Base-by-base conservation (phyloP, 2,888 invertebrate genomes). In the Brenthis ino region DNA sequence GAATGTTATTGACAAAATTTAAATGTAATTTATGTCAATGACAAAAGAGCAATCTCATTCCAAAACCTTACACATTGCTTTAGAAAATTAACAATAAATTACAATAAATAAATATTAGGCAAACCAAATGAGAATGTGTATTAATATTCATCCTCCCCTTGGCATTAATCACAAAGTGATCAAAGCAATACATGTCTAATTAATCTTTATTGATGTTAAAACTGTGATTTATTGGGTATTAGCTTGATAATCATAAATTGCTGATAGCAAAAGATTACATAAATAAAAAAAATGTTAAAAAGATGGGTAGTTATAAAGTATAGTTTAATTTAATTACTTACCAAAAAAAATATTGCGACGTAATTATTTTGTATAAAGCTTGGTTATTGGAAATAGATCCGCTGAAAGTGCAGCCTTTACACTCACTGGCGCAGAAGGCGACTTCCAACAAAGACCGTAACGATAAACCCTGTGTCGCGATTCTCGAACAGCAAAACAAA, bases 401-500 rank as follows among this genome's bases (percentile, higher is more conserved):
- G 89, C 87, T 83, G 86, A 85, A 88, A 86, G 88, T 79, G 85
- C 78, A 80, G 83, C 89, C 93, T 93, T 93, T 93, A 91, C 92
- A 91, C 93, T 86, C 93, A 92, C 93, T 93, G 93, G 93, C 87
- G 88, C 80, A 93, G 93, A 93, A 93, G 93, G 87, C 86, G 79
- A 82, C 89, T 86, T 79, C 78, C 85, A 86, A 85, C 82, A 84
- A 86, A 85, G 80, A 80, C 73, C 37, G 75, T 74, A 77, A 72
- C 80, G 83, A 85, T 85, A 85, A 85, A 83, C 80, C 65, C 72
- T 71, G 69, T 71, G 75, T 75, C 76, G 76, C 65, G 71, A 76
- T 76, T 77, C 11, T 43, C 37, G 77, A 79, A 16, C 14, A 37
- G 20, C 80, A 78, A 81, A 78, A 79, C 74, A 78, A 80, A 76